phyloP scores from a whole-genome alignment of 1,140 invertebrate genomes.

The Parasteatoda tepidariorum region DNA sequence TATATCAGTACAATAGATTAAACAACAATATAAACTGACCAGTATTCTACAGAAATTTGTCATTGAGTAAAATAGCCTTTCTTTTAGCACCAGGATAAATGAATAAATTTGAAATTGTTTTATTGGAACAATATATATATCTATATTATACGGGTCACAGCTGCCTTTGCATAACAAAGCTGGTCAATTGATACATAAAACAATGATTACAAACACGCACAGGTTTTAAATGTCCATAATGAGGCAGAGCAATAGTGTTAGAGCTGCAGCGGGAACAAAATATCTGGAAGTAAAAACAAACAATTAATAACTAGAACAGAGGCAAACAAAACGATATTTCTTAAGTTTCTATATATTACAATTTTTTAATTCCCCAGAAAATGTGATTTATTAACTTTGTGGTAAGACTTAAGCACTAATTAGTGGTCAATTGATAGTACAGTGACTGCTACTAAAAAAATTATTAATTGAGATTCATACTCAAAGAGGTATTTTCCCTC shows the following conservation, averaged over 20 bases:
- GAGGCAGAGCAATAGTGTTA: slow-evolving; percentile 91
- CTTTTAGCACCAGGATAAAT: slow-evolving; percentile 38
- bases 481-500: too few relatives aligned
- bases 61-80: background rate
- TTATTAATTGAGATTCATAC: too few relatives aligned
- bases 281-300: slow-evolving; percentile 73
- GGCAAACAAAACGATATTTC: too few relatives aligned
- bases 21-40: background rate
- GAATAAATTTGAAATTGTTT: background rate
- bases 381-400: too few relatives aligned
- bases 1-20: background rate
- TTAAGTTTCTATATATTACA: too few relatives aligned
- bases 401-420: too few relatives aligned
- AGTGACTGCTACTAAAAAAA: too few relatives aligned
- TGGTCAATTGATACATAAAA: slow-evolving; percentile 72
- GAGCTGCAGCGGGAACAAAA: slow-evolving; percentile 94
- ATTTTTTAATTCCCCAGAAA: too few relatives aligned
- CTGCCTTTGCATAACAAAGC: slow-evolving; percentile 49
- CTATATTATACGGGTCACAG: slow-evolving; percentile 13
- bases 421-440: too few relatives aligned
- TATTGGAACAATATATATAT: background rate
- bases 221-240: slow-evolving; percentile 90
- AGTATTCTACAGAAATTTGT: background rate
- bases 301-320: too few relatives aligned
- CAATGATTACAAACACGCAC: slow-evolving; percentile 95